Evolutionary conservation across 1,140 invertebrate genomes (phyloP).

Genomic region (Ericerus pela): DNA sequence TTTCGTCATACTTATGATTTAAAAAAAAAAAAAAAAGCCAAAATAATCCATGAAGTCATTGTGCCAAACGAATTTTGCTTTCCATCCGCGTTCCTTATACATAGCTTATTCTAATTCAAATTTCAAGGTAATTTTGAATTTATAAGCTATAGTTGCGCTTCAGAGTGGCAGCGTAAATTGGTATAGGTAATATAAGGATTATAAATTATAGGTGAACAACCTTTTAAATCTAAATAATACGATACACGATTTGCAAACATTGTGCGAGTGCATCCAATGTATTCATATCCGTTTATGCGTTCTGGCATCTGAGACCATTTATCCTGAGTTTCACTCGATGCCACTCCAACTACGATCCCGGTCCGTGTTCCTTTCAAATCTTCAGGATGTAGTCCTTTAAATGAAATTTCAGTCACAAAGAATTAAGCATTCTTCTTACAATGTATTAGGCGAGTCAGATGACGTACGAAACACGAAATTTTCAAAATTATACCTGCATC

Average conservation of each 20-base stretch:
- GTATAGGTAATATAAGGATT: neutral
- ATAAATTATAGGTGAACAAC: conserved; percentile 24
- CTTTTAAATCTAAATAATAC: conserved; percentile 46
- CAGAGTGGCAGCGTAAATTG: neutral
- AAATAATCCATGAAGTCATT: no score
- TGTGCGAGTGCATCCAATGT: conserved; percentile 45
- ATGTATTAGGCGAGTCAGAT: no score
- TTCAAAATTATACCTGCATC: conserved; percentile 52
- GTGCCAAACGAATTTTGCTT: no score
- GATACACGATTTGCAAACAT: conserved; percentile 52
- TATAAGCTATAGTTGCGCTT: neutral
- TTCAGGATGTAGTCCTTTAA: conserved; percentile 15
- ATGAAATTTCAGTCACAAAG: neutral
- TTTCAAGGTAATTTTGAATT: no score
- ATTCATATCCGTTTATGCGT: conserved; percentile 37
- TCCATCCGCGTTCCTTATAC: no score
- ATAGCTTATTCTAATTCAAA: neutral
- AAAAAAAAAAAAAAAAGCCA: no score
- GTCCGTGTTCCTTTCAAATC: conserved; percentile 15
- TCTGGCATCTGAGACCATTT: conserved; percentile 15
- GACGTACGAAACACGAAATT: conserved; percentile 5
- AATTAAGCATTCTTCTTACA: no score
- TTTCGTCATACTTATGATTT: no score
- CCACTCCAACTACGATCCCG: conserved; percentile 12
- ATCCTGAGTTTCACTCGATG: conserved; percentile 15